Evolutionary conservation across 2,888 invertebrate species (phyloP).

Genomic region (Cryptosula pallasiana): DNA sequence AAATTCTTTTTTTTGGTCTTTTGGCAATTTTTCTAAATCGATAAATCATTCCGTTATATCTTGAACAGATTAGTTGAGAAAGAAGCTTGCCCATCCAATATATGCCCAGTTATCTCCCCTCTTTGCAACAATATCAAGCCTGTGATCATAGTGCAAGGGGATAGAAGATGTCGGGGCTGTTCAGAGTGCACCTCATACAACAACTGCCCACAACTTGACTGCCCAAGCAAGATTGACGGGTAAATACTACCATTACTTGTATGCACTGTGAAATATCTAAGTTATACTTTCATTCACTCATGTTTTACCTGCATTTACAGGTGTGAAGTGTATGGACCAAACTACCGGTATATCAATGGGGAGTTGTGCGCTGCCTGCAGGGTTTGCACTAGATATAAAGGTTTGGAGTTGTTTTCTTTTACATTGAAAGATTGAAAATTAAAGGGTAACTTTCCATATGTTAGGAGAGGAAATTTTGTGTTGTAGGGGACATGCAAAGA

Average conservation of each 20-base stretch:
- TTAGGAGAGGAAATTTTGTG: neutral
- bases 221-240: neutral
- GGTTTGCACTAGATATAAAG: conserved; percentile 19
- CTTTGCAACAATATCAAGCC: conserved; percentile 9
- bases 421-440: no score
- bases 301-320: no score
- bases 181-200: conserved; percentile 14
- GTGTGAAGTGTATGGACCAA: conserved; percentile 10
- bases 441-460: no score
- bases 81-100: neutral
- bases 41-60: no score
- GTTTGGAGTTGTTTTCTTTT: neutral
- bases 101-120: conserved; percentile 20
- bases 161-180: neutral
- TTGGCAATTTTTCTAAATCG: neutral
- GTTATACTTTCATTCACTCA: no score
- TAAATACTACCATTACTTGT: no score
- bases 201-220: neutral
- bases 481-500: neutral
- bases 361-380: conserved; percentile 22
- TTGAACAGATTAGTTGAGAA: neutral
- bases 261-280: no score
- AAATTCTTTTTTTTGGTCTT: neutral
- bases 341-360: conserved; percentile 14
- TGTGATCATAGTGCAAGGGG: neutral